phyloP scores from a whole-genome alignment of 1,140 invertebrate species.

The Zaprionus inermis region DNA sequence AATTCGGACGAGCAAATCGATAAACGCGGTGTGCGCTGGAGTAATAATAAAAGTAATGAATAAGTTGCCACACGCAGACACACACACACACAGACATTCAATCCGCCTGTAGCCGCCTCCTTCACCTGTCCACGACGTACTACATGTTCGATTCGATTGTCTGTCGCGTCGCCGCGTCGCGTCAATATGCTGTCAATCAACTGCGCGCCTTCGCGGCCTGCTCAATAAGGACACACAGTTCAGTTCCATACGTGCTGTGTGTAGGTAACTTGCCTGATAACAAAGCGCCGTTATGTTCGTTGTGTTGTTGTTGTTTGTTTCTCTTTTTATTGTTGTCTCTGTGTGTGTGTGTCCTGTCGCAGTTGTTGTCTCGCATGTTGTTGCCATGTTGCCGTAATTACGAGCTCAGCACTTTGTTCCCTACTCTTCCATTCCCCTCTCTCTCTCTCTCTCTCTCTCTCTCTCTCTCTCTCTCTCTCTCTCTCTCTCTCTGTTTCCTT shows the following conservation, averaged over 20 bases:
- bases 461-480: background rate
- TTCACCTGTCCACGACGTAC: background rate
- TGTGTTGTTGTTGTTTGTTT: slow-evolving; percentile 2
- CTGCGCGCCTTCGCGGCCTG: slow-evolving; percentile 31
- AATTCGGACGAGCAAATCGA: slow-evolving; percentile 75
- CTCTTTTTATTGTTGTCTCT: slow-evolving; percentile 1
- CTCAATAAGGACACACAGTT: slow-evolving; percentile 41
- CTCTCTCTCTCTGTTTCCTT: background rate
- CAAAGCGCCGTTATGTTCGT: slow-evolving; percentile 20
- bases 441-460: background rate
- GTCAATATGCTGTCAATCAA: slow-evolving; percentile 73
- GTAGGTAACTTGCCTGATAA: slow-evolving; percentile 38
- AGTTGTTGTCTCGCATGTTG: slow-evolving; percentile 57
- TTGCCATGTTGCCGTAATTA: slow-evolving; percentile 63
- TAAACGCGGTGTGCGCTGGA: slow-evolving; percentile 44
- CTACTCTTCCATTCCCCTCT: slow-evolving; percentile 1
- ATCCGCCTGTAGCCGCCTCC: slow-evolving; percentile 28
- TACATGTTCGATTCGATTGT: background rate
- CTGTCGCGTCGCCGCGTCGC: slow-evolving; percentile 7
- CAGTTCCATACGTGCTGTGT: slow-evolving; percentile 51
- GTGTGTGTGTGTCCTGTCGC: slow-evolving; percentile 27
- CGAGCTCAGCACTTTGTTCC: slow-evolving; percentile 24
- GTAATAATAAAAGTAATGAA: slow-evolving; percentile 55
- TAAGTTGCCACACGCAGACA: slow-evolving; percentile 56
- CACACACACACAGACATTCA: slow-evolving; percentile 49